These are phyloP conservation scores for Aleiodes alternator DNA, from an alignment of 2,888 invertebrate genomes.

Conservation along the genomic window DNA sequence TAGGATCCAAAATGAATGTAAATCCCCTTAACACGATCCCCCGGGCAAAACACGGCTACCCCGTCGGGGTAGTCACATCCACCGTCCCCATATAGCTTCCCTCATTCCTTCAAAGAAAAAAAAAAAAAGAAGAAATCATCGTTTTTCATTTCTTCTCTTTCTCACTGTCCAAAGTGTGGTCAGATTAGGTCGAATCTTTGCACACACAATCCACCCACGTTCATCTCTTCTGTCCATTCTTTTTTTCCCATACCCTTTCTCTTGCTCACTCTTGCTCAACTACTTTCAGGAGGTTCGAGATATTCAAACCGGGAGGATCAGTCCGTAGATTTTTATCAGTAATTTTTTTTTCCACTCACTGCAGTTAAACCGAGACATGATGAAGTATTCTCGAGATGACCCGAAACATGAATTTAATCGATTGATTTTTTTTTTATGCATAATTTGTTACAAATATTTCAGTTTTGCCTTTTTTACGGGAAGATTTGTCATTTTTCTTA, in stretches of 20 bases:
- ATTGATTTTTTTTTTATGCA: not conserved
- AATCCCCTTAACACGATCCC: slow-evolving; percentile 76
- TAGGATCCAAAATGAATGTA: slow-evolving; percentile 75
- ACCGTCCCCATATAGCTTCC: slow-evolving; percentile 53
- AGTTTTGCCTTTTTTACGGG: not conserved
- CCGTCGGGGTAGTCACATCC: slow-evolving; percentile 55
- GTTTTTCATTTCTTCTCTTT: slow-evolving; percentile 13
- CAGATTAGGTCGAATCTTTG: slow-evolving; percentile 65
- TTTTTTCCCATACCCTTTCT: slow-evolving; percentile 23
- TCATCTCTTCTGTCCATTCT: slow-evolving; percentile 29
- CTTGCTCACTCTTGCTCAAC: slow-evolving; percentile 28
- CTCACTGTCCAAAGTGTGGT: slow-evolving; percentile 63
- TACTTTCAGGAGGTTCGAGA: slow-evolving; percentile 41
- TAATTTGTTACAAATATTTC: not conserved
- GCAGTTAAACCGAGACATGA: slow-evolving; percentile 29
- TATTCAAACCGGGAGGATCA: slow-evolving; percentile 28
- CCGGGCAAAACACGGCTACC: slow-evolving; percentile 75
- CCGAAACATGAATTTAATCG: slow-evolving; percentile 31
- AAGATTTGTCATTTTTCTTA: too few relatives aligned
- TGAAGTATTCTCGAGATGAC: slow-evolving; percentile 22
- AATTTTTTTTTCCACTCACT: slow-evolving; percentile 1
- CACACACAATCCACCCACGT: slow-evolving; percentile 47
- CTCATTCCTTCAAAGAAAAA: slow-evolving; percentile 36
- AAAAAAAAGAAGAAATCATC: too few relatives aligned
- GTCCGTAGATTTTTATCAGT: slow-evolving; percentile 29